Evolutionary conservation across 2,113 vertebrate species (phyloP).

Genomic region (Podocnemis expansa): DNA sequence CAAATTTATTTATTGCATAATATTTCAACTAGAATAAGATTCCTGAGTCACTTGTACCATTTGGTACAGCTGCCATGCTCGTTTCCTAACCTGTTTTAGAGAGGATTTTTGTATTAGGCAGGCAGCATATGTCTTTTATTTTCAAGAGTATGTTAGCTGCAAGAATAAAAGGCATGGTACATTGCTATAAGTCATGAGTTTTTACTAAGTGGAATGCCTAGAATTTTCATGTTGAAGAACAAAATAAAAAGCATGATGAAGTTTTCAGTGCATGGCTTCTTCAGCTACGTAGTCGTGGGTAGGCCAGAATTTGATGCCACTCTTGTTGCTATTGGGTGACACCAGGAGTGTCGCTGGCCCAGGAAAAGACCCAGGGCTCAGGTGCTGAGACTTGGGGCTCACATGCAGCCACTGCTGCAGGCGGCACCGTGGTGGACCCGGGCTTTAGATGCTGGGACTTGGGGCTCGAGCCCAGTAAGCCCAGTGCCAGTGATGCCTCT

Average conservation of each 20-base stretch:
- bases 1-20: no score
- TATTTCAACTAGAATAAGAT: background rate
- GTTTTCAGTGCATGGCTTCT: background rate
- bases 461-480: no score
- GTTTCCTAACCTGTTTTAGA: background rate
- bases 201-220: background rate
- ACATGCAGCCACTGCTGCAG: no score
- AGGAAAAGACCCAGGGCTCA: no score
- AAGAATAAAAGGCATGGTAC: background rate
- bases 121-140: background rate
- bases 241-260: background rate
- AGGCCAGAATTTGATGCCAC: background rate
- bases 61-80: background rate
- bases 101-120: background rate
- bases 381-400: no score
- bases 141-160: background rate
- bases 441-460: no score
- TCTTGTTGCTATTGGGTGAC: background rate
- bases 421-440: no score
- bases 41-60: background rate
- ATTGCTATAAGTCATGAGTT: background rate
- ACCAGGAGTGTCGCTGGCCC: no score
- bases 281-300: background rate
- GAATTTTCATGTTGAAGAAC: background rate
- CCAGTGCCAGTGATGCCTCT: no score